These are phyloP conservation scores for Hyalella azteca DNA, from an alignment of 2,888 invertebrate genomes.

Conservation along the genomic window DNA sequence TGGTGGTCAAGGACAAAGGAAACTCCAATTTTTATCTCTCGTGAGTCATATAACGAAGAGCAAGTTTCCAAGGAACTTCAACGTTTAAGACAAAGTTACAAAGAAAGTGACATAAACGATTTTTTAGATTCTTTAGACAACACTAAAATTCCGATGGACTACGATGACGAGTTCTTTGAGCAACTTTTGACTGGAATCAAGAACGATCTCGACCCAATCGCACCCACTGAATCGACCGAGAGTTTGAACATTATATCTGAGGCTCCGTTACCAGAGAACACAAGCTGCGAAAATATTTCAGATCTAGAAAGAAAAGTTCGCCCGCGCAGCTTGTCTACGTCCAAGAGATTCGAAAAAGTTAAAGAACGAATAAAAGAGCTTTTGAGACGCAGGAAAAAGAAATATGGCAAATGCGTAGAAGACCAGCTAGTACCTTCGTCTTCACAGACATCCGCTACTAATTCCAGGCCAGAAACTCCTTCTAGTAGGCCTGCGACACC, in stretches of 20 bases:
- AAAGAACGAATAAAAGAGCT: constrained; percentile 52
- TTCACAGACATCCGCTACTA: constrained; percentile 12
- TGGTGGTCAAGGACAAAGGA: constrained; percentile 46
- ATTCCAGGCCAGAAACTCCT: constrained; percentile 24
- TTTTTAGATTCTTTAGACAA: constrained; percentile 53
- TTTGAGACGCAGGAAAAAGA: constrained; percentile 41
- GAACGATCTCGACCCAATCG: constrained; percentile 43
- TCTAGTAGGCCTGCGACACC: constrained; percentile 40
- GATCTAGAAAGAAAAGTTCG: neutral
- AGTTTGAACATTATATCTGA: constrained; percentile 2
- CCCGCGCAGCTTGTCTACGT: constrained; percentile 31
- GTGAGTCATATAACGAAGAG: constrained; percentile 55
- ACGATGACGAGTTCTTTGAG: constrained; percentile 50
- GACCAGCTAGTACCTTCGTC: neutral
- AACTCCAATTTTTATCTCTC: constrained; percentile 51
- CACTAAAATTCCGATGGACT: constrained; percentile 44
- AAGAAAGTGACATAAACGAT: constrained; percentile 55
- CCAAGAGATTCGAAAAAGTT: constrained; percentile 50
- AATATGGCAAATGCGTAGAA: neutral
- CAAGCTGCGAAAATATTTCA: constrained; percentile 8
- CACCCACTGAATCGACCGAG: constrained; percentile 10
- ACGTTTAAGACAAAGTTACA: constrained; percentile 48
- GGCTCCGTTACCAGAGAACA: neutral
- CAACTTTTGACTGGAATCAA: constrained; percentile 50
- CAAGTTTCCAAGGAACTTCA: constrained; percentile 50